Base-by-base conservation (phyloP, 2,888 invertebrate genomes). In the Melanchra persicariae region DNA sequence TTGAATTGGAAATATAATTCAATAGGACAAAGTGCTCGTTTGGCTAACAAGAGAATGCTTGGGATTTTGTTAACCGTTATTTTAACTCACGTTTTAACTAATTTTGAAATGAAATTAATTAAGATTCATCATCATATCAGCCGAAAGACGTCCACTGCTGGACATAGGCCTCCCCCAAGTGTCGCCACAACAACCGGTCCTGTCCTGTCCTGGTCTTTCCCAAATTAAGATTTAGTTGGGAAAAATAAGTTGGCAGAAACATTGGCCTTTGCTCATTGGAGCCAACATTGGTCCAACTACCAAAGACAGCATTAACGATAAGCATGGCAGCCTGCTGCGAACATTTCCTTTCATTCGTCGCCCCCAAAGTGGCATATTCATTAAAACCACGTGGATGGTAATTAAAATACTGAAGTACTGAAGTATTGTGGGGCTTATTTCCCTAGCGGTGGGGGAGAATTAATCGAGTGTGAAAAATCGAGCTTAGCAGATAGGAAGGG, bases 361-460 rank as follows among this genome's bases (percentile, higher is more conserved):
- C 62, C 73, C 68, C 75, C 55, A 74, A 74, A 83, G 85, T 81
- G 83, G 77, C 78, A 73, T 81, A 70, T 74, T 83, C 83, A 84
- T 84, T 85, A 85, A 84, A 83, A 79, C 64, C 57, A 69, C 81
- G 78, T 76, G 47, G 57, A 64, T 57, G 69, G 75, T 74, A 75
- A 82, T 68, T 73, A 71, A 79, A 83, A 81, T 72, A 37, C 63
- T 69, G 77, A 65, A 64, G 67, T 77, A 79, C 59, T 66, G 77
- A 68, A 64, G 67, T 78, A 79, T 79, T 78, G 68, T 68, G 61
- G 30, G 51, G 40, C 52, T 65, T 79, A 79, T 79, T 79, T 79
- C 79, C 79, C 79, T 24, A 24, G 67, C 45, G 78, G 52, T 57
- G 43, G 40, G 40, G 63, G 55, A 59, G 45, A 40, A 22, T 73